Base-by-base conservation (phyloP, 2,797 vertebrate species). In the Hoplostethus mediterraneus region DNA sequence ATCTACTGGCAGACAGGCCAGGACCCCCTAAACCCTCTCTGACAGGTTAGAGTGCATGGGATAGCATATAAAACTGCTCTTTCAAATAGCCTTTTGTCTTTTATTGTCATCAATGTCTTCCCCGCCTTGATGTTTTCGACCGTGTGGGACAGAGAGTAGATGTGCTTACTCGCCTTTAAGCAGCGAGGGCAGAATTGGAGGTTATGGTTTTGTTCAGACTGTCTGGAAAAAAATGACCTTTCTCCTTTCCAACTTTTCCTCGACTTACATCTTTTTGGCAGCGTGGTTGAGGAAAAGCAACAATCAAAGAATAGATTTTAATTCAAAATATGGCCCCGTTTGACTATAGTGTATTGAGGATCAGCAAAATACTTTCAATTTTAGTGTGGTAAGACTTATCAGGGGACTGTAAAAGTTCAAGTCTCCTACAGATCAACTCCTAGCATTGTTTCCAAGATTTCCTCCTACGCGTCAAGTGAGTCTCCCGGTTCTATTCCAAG, bases 1-100 rank as follows among this genome's bases (percentile, higher is more conserved):
- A 75, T 85, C 73, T 67, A 66, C 69, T 85, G 85, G 71, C 88
- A 90, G 84, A 71, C 79, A 82, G 84, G 88, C 75, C 81, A 76
- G 61, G 84, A 85, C 80, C 87, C 71, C 81, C 69, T 74, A 82
- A 88, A 84, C 75, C 51, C 82, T 74, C 73, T 67, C 67, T 92
- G 90, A 89, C 90, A 90, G 90, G 86, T 91, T 85, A 77, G 80
- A 80, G 73, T 75, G 82, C 60, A 58, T 45, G 45, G 21, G 64
- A 64, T 36, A 65, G 68, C 71, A 79, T 60, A 67, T 17, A 81
- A 83, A 80, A 69, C 47, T 66, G 71, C 72, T 86, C 80, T 84
- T 86, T 87, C 77, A 85, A 68, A 73, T 87, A 86, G 81, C 90
- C 85, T 90, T 86, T 91, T 83, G 87, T 88, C 87, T 82, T 63